Conservation (phyloP, 2,113 vertebrate genomes). For the Podarcis raffonei region DNA sequence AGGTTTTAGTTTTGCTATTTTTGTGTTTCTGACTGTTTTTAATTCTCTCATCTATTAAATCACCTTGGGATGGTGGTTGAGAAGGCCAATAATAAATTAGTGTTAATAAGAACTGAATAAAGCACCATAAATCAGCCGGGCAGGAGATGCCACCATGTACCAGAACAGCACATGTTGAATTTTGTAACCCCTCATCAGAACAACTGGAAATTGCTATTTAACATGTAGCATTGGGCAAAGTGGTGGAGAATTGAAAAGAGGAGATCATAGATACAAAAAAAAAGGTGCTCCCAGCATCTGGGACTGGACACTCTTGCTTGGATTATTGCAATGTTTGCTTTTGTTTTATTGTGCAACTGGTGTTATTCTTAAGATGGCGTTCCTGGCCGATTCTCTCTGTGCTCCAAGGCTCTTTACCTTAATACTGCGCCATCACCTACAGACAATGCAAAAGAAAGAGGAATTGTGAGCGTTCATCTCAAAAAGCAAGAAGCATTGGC, state of each 20-base stretch:
- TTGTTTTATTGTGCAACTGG: neutral
- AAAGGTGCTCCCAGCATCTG: too few relatives aligned
- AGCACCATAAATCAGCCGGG: too few relatives aligned
- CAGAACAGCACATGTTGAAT: too few relatives aligned
- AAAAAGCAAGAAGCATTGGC: neutral
- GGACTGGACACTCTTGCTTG: neutral
- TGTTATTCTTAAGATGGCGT: neutral
- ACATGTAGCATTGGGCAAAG: neutral
- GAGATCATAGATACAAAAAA: too few relatives aligned
- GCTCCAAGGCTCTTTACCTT: neutral
- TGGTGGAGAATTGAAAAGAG: neutral
- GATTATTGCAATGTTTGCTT: neutral
- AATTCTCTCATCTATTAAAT: too few relatives aligned
- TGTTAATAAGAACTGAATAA: neutral
- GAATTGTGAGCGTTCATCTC: neutral
- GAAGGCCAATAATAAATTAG: too few relatives aligned
- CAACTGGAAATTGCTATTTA: too few relatives aligned
- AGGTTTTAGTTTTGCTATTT: too few relatives aligned
- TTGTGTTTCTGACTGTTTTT: too few relatives aligned
- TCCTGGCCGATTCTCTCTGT: neutral
- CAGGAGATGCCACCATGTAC: too few relatives aligned
- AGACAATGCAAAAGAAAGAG: constrained; percentile 15
- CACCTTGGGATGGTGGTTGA: too few relatives aligned
- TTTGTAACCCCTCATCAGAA: too few relatives aligned
- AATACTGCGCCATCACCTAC: constrained; percentile 64